Conservation (phyloP, 2,113 vertebrate species). For the Tragelaphus strepsiceros region DNA sequence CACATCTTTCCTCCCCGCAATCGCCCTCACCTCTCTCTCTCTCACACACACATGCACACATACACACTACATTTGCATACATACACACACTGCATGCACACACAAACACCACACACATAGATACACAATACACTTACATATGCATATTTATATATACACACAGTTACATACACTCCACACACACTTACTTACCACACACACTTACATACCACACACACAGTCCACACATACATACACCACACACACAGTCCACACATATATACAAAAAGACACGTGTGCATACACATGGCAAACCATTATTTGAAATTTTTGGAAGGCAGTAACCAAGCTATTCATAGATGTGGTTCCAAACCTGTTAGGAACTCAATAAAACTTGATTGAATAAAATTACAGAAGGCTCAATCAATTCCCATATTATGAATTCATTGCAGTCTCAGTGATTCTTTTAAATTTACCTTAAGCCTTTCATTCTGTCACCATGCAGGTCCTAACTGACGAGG, state of each 20-base stretch:
- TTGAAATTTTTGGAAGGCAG: neutral
- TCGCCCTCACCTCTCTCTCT: neutral
- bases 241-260: no score
- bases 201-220: neutral
- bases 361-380: neutral
- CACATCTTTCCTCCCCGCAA: neutral
- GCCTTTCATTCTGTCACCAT: neutral
- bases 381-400: neutral
- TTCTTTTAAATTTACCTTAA: neutral
- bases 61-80: neutral
- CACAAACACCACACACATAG: neutral
- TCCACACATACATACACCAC: neutral
- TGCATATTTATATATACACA: neutral
- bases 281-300: neutral
- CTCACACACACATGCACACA: neutral
- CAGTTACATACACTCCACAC: neutral
- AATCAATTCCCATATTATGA: neutral
- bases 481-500: neutral
- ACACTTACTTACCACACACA: neutral
- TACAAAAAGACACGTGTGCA: neutral
- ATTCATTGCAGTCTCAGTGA: neutral
- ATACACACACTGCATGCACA: neutral
- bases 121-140: neutral
- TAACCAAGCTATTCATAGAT: neutral
- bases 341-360: neutral